Base-by-base conservation (phyloP, 2,113 vertebrate species). In the Cinclus mexicanus region DNA sequence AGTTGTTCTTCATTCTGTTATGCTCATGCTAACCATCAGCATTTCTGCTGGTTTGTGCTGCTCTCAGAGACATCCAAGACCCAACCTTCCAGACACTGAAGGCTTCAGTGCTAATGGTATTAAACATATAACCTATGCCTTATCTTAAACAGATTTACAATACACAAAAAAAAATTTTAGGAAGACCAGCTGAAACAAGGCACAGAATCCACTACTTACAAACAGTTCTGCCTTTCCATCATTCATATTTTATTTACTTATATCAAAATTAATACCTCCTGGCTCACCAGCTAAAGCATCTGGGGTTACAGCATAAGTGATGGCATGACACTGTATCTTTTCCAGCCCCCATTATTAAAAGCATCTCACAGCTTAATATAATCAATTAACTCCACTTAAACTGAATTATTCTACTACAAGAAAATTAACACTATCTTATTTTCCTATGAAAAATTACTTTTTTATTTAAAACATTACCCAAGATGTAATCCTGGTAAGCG, bases 401-500 rank as follows among this genome's bases (percentile, higher is more conserved):
- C 15, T 4, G 16, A 28, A 57, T 25, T 22, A 44, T 31, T 64
- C 60, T 6, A 69, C 22, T 64, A 28, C 8, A 68, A 55, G 55
- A 60, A 85, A 52, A 22, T 8, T 29, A 14, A 72, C 16, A 12
- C 7, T 3, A 3, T 12, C 7, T 52, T 64, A 20, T 13, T 65
- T 61, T 63, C 49, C 44, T 33, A 17, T 11, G 5, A 68, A 69
- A 60, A 64, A 29, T 55, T 17, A 93, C 97, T 98, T 37, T 37
- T 37, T 37, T 37, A 37, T 37, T 37, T 37, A 37, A 37, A 37
- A 37, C 35, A 37, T 37, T 95, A 99, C 99, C 99, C 15, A 99
- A 98, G 90, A 99, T 98, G 87, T 99, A 99, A 97, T 99, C 99
- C 94, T 99, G 99, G 87, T 99, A 99, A 5, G 98, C 98, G 67